phyloP scores from a whole-genome alignment of 2,888 invertebrate species.

The Dichetophora obliterata region DNA sequence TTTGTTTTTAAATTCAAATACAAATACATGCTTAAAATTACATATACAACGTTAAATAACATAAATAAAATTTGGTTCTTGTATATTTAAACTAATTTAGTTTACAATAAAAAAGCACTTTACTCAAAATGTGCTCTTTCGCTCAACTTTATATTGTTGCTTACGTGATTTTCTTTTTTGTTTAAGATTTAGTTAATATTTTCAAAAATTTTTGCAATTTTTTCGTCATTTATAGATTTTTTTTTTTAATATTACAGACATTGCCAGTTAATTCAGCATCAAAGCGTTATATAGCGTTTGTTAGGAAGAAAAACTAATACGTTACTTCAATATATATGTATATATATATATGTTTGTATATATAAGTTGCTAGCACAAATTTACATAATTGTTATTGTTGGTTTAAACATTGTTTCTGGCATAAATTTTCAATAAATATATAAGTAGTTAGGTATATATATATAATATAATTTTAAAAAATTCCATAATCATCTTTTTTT shows the following conservation, averaged over 20 bases:
- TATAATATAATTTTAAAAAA: conserved; percentile 30
- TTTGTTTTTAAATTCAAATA: conserved; percentile 39
- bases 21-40: conserved; percentile 31
- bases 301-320: background rate
- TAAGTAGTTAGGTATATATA: background rate
- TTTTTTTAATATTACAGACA: conserved; percentile 1
- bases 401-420: background rate
- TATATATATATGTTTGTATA: conserved; percentile 6
- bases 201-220: background rate
- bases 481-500: background rate
- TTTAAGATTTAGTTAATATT: background rate
- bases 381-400: background rate
- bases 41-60: conserved; percentile 28
- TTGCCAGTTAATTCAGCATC: background rate
- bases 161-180: background rate
- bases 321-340: conserved; percentile 8
- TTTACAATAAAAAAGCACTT: conserved; percentile 12
- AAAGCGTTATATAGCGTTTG: background rate
- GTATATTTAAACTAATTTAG: conserved; percentile 33
- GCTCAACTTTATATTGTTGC: conserved; percentile 8
- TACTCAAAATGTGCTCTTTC: background rate
- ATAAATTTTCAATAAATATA: conserved; percentile 17
- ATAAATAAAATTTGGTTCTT: conserved; percentile 32
- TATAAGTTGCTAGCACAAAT: conserved; percentile 26
- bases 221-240: background rate